Base-by-base conservation (phyloP, 2,888 invertebrate species). In the Chymomyza amoena region DNA sequence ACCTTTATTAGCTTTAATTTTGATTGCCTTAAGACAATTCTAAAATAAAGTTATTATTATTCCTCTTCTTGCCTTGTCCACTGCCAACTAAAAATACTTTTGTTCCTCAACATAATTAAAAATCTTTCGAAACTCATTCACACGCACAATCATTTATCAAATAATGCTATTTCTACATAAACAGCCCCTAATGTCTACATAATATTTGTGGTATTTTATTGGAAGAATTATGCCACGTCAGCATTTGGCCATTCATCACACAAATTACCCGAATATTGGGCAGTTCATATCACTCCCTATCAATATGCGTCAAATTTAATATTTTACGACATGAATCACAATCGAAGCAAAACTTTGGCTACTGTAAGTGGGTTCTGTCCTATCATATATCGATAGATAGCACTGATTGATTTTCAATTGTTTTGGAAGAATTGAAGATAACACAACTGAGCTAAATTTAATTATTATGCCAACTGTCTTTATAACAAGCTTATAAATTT, bases 381-480 rank as follows among this genome's bases (percentile, higher is more conserved):
- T 86, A 83, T 83, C 82, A 76, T 69, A 54, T 54, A 54, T 18
- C 20, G n/a, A 68, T 72, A 67, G 81, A 83, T 81, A 79, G 84
- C 84, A 86, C 75, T 84, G 79, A 83, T 86, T 83, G 76, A 70
- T 81, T 81, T 84, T 77, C 70, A 79, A 86, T 82, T 78, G 75
- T 86, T 32, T 32, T 76, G 75, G 68, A 68, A 73, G 63, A 72
- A 81, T 87, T 83, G 70, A 64, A 76, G 81, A 77, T 84, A 77
- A 81, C 77, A 13, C 4, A 86, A 73, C 84, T 77, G 71, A 75
- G 69, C 65, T 77, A 81, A 81, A 83, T 79, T 81, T 77, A 84
- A 86, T 86, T 86, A 81, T 72, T 75, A 81, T 45, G 66, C 67
- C 73, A 32, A n/a, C 7, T 57, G 60, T 18, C 66, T 13, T 72